Conservation (phyloP, 2,888 invertebrate species). For the Ephialtes manifestator region DNA sequence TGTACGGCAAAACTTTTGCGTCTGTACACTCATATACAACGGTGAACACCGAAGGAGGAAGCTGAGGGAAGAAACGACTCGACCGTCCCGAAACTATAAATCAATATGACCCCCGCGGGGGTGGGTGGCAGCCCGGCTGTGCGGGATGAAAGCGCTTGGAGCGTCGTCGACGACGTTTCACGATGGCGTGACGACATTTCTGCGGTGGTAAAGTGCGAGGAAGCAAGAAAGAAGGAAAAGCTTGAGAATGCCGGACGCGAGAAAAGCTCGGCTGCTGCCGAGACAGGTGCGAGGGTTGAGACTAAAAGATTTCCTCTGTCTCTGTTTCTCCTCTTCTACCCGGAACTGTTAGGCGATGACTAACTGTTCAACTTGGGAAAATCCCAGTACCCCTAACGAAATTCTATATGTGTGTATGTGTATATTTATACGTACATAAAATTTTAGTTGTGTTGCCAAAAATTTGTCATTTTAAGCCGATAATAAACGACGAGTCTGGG, state of each 20-base stretch:
- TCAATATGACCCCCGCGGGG: constrained; percentile 66
- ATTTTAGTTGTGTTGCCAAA: constrained; percentile 25
- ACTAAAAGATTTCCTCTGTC: constrained; percentile 22
- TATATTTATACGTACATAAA: not conserved
- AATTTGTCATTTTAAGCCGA: constrained; percentile 51
- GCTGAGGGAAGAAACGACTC: constrained; percentile 50
- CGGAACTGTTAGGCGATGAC: constrained; percentile 1
- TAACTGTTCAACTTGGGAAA: constrained; percentile 38
- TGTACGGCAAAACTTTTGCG: constrained; percentile 52
- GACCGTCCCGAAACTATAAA: constrained; percentile 66
- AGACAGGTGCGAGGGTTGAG: constrained; percentile 55
- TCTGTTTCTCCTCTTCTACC: not conserved
- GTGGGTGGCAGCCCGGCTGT: constrained; percentile 41
- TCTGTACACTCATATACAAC: constrained; percentile 31
- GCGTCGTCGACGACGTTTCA: constrained; percentile 44
- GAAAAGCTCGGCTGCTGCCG: not conserved
- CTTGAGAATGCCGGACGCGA: constrained; percentile 24
- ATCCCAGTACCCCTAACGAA: constrained; percentile 22
- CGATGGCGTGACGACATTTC: constrained; percentile 42
- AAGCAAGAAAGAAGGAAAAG: not conserved
- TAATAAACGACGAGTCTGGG: constrained; percentile 41
- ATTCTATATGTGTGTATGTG: not conserved
- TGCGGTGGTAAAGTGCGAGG: constrained; percentile 20
- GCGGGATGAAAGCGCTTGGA: constrained; percentile 60
- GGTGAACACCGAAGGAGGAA: constrained; percentile 54